phyloP scores from a whole-genome alignment of 2,888 invertebrate genomes.

The Sarcophaga rosellei region DNA sequence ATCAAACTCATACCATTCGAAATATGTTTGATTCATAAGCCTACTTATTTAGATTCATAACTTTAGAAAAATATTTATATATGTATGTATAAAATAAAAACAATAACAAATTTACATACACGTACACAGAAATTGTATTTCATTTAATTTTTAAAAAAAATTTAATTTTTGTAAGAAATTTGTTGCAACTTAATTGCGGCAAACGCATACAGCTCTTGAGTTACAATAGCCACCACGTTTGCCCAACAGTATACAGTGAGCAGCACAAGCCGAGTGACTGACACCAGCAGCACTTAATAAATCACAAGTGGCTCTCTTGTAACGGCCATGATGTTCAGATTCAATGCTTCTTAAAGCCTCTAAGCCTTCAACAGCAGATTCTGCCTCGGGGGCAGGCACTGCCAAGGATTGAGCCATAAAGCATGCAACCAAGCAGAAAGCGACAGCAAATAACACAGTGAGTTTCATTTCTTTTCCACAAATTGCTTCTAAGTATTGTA shows the following conservation, averaged over 20 bases:
- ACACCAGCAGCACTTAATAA: constrained; percentile 75
- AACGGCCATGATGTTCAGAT: constrained; percentile 71
- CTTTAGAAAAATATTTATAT: no score
- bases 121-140: no score
- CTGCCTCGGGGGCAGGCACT: constrained; percentile 28
- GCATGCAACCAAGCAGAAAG: constrained; percentile 59
- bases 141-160: no score
- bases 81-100: no score
- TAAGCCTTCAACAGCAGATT: constrained; percentile 42
- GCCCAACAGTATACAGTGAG: constrained; percentile 78
- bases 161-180: background rate
- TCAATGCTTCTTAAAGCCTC: constrained; percentile 50
- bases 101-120: no score
- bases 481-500: no score
- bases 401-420: constrained; percentile 55
- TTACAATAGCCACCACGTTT: constrained; percentile 80
- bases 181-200: constrained; percentile 72
- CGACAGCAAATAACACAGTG: constrained; percentile 52
- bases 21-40: no score
- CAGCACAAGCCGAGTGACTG: constrained; percentile 81
- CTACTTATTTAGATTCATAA: no score
- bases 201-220: constrained; percentile 78
- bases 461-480: constrained; percentile 1
- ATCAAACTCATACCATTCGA: no score
- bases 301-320: constrained; percentile 81